Evolutionary conservation across 2,113 vertebrate genomes (phyloP).

Genomic region (Vireo altiloquus): DNA sequence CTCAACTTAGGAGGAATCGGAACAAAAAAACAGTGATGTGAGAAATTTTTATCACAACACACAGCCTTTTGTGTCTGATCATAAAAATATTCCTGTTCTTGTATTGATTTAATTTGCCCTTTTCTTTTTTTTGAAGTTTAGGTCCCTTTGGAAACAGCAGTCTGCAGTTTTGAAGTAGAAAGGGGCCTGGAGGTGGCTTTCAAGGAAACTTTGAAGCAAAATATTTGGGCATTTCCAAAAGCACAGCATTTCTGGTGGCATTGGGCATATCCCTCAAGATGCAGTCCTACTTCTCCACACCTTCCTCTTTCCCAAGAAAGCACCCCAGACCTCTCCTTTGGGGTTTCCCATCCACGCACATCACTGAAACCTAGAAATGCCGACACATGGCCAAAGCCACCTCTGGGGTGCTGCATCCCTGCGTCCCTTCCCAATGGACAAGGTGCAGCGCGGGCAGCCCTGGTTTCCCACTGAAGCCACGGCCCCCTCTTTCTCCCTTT

Average conservation of each 20-base stretch:
- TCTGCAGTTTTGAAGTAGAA: neutral
- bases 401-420: neutral
- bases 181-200: neutral
- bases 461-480: neutral
- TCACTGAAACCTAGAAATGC: neutral
- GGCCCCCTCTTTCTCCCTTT: neutral
- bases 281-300: rapidly evolving
- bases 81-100: neutral
- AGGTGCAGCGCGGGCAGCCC: rapidly evolving
- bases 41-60: neutral
- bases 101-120: neutral
- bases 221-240: neutral
- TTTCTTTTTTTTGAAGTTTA: neutral
- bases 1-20: neutral
- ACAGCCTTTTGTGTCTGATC: neutral
- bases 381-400: rapidly evolving
- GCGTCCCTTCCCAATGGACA: rapidly evolving
- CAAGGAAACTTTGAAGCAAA: neutral
- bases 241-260: rapidly evolving
- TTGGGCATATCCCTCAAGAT: no score
- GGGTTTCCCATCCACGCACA: rapidly evolving
- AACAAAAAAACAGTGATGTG: neutral
- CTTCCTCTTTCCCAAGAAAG: neutral
- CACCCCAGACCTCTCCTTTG: neutral
- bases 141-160: neutral